Conservation (phyloP, 2,113 vertebrate genomes). For the Scopus umbretta region DNA sequence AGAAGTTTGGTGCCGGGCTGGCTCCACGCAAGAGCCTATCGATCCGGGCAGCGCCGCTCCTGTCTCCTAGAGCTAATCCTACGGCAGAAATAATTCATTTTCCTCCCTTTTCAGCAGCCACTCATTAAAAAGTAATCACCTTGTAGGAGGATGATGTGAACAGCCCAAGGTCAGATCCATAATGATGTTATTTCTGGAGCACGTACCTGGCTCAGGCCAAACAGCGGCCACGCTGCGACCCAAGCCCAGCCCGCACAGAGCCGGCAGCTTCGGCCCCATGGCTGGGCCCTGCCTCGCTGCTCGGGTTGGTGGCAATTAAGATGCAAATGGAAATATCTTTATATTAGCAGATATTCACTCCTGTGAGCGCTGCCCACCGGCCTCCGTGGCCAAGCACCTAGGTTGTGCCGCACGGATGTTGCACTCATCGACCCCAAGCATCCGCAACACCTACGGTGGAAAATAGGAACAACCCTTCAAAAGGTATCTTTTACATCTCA, state of each 20-base stretch:
- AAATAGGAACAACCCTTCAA: neutral
- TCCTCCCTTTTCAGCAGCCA: neutral
- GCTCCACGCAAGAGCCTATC: fast-evolving
- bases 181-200: neutral
- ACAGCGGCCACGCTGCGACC: neutral
- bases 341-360: neutral
- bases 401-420: fast-evolving
- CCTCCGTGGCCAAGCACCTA: fast-evolving
- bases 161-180: neutral
- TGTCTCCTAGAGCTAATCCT: neutral
- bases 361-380: neutral
- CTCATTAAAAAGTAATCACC: constrained; percentile 36
- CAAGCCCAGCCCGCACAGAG: neutral
- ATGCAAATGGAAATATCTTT: neutral
- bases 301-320: fast-evolving
- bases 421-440: neutral
- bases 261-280: neutral
- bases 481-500: neutral
- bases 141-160: neutral
- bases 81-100: constrained; percentile 11
- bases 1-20: neutral
- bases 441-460: neutral
- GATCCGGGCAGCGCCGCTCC: neutral
- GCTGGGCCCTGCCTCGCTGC: neutral
- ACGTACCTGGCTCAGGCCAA: fast-evolving